Evolutionary conservation across 92 coral and sea anemone species (phyloP).

Genomic region (Siderastrea radians): DNA sequence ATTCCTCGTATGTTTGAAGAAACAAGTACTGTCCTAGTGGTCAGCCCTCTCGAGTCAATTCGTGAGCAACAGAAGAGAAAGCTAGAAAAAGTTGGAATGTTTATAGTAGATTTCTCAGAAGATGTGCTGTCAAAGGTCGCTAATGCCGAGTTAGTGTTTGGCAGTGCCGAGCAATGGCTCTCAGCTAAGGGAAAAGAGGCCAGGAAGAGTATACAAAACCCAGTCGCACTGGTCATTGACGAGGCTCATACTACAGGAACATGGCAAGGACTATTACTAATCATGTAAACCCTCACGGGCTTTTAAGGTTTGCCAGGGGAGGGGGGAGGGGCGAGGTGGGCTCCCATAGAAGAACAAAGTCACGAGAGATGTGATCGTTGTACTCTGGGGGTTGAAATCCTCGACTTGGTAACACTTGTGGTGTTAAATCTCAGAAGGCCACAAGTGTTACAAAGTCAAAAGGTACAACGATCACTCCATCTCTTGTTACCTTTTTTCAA

Average conservation of each 20-base stretch:
- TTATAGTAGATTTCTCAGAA: background rate
- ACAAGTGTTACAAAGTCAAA: too few species aligned
- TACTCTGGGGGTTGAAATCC: too few species aligned
- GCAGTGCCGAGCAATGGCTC: constrained; percentile 9
- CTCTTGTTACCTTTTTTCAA: too few species aligned
- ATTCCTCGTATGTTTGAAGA: background rate
- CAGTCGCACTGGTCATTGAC: constrained; percentile 1
- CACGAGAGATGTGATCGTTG: too few species aligned
- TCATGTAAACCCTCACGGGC: too few species aligned
- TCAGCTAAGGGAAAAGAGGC: background rate
- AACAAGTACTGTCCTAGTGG: background rate
- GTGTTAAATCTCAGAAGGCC: too few species aligned
- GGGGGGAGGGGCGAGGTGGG: too few species aligned
- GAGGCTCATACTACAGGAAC: background rate
- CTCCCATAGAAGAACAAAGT: too few species aligned
- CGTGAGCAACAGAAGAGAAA: constrained; percentile 2
- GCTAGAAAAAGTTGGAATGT: background rate
- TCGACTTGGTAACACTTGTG: too few species aligned
- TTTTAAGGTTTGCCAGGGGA: too few species aligned
- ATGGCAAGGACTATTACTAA: background rate
- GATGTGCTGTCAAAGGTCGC: background rate
- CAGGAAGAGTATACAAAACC: background rate
- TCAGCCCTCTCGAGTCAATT: constrained; percentile 13
- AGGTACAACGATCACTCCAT: too few species aligned
- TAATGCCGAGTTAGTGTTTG: background rate